Conservation (phyloP, 2,797 vertebrate species). For the Anguilla obscura region DNA sequence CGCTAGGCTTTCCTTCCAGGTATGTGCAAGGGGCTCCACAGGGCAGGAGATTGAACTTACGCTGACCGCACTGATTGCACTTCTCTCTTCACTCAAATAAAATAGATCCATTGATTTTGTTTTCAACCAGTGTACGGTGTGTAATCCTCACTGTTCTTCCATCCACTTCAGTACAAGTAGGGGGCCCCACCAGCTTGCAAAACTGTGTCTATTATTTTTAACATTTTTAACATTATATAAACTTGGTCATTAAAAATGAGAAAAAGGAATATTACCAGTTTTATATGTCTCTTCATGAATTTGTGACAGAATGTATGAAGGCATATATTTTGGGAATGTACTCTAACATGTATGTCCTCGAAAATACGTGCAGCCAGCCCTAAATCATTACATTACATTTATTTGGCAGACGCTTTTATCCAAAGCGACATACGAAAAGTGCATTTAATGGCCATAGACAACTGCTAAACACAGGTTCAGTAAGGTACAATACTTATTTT, state of each 20-base stretch:
- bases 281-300: not conserved
- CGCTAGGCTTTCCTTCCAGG: not conserved
- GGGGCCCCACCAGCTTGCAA: not conserved
- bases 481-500: no score
- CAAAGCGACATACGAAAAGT: no score
- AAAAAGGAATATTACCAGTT: not conserved
- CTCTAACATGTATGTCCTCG: no score
- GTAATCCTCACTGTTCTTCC: not conserved
- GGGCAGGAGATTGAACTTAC: conserved; percentile 28
- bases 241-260: not conserved
- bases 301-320: not conserved
- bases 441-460: no score
- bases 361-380: no score
- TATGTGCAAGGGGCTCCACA: not conserved
- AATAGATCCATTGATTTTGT: conserved; percentile 25
- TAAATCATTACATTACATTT: no score
- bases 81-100: conserved; percentile 16
- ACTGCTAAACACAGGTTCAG: no score
- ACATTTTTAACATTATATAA: not conserved
- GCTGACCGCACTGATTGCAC: conserved; percentile 20
- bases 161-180: not conserved
- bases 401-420: no score
- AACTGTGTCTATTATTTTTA: not conserved
- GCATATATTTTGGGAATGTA: not conserved
- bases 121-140: not conserved